A percentile compares a stretch with the other conserved stretches of the same genome.
These are phyloP conservation scores for Trematocara macrostoma DNA, from an alignment of 2,113 vertebrate species.

Conservation along the genomic window DNA sequence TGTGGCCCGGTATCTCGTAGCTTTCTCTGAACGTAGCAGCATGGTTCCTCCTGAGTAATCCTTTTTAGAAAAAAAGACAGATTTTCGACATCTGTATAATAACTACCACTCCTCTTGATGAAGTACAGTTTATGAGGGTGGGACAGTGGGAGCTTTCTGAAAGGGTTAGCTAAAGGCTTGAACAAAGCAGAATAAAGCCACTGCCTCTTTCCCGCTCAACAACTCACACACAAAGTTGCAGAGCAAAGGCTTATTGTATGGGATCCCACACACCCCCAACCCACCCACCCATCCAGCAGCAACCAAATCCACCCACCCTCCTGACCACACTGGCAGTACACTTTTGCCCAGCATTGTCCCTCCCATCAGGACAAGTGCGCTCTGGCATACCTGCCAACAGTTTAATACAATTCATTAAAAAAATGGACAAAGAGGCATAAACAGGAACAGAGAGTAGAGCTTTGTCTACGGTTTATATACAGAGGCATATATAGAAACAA, in stretches of 20 bases:
- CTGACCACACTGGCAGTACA: conserved; percentile 12
- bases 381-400: background rate
- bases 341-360: conserved; percentile 36
- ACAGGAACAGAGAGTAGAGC: background rate
- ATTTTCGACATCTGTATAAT: background rate
- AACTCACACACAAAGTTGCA: conserved; percentile 39
- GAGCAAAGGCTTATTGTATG: conserved; percentile 45
- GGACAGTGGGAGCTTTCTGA: conserved; percentile 5
- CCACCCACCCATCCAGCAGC: conserved; percentile 12
- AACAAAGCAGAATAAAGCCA: conserved; percentile 38
- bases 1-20: conserved; percentile 22
- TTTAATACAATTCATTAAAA: background rate
- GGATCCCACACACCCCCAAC: background rate
- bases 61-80: background rate
- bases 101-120: conserved; percentile 14
- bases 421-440: background rate
- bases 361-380: background rate
- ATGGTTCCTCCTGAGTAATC: conserved; percentile 47
- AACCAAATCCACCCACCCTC: conserved; percentile 26
- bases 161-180: conserved; percentile 14
- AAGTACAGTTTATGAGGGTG: conserved; percentile 1
- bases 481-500: background rate
- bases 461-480: background rate
- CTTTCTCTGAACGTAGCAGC: conserved; percentile 49
- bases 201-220: conserved; percentile 34